Evolutionary conservation across 2,888 invertebrate species (phyloP).

Genomic region (Liposcelis brunnea): DNA sequence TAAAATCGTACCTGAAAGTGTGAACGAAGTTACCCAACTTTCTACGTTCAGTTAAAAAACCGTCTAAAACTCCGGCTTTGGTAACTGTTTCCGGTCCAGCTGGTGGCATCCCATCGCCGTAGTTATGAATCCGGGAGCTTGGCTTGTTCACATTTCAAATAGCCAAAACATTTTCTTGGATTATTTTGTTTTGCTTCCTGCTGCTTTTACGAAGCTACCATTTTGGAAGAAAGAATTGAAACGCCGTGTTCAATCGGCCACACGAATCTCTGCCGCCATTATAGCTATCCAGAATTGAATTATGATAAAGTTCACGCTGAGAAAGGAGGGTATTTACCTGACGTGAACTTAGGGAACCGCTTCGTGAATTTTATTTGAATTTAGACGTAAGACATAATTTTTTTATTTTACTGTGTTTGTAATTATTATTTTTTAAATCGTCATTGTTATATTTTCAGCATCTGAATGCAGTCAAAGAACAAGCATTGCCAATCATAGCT

Average conservation of each 20-base stretch:
- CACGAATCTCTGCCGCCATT: conserved; percentile 59
- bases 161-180: conserved; percentile 79
- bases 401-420: background rate
- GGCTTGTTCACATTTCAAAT: conserved; percentile 69
- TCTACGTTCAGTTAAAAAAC: conserved; percentile 53
- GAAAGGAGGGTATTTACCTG: conserved; percentile 34
- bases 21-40: conserved; percentile 60
- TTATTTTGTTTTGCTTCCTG: conserved; percentile 89
- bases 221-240: conserved; percentile 67
- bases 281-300: conserved; percentile 63
- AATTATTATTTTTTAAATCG: background rate
- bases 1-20: conserved; percentile 61
- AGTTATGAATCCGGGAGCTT: conserved; percentile 85
- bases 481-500: conserved; percentile 50
- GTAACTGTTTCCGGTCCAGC: conserved; percentile 64
- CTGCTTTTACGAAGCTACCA: conserved; percentile 89
- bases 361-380: conserved; percentile 28
- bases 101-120: conserved; percentile 58
- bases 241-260: conserved; percentile 54
- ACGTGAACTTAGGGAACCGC: conserved; percentile 25
- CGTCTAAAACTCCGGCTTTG: conserved; percentile 52
- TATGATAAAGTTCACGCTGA: conserved; percentile 34
- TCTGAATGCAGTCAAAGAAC: conserved; percentile 40
- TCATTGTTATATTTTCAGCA: conserved; percentile 28
- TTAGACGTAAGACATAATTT: conserved; percentile 20